Evolutionary conservation across 2,113 vertebrate species (phyloP).

Genomic region (cattle (Bos taurus)): DNA sequence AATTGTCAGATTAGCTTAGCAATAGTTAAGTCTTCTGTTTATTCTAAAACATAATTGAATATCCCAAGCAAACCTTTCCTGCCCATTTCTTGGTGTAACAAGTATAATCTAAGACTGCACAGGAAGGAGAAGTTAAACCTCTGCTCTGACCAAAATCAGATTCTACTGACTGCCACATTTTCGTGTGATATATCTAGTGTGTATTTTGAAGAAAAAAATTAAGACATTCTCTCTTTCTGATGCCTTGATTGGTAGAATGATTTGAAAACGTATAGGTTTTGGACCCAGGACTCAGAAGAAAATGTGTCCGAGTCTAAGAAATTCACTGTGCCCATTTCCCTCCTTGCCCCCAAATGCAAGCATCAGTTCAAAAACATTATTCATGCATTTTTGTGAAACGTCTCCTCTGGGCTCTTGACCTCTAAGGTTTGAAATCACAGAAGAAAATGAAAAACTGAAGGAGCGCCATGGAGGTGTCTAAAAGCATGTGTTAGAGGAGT

Average conservation of each 20-base stretch:
- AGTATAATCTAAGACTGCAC: neutral
- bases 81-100: neutral
- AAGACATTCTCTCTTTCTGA: neutral
- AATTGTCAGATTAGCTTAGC: neutral
- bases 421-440: neutral
- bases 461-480: neutral
- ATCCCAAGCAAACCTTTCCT: neutral
- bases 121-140: neutral
- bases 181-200: neutral
- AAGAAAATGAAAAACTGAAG: neutral
- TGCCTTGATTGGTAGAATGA: neutral
- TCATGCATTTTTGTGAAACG: neutral
- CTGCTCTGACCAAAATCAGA: neutral
- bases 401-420: neutral
- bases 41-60: conserved; percentile 3
- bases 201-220: neutral
- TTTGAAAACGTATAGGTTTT: neutral
- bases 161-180: neutral
- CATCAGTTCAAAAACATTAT: neutral
- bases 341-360: neutral
- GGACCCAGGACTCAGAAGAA: neutral
- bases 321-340: neutral
- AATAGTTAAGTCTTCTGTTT: neutral
- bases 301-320: neutral
- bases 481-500: neutral